A percentile compares a stretch with the other conserved stretches of the same genome.
These are phyloP conservation scores for Lordiphosa mommai DNA, from an alignment of 1,140 invertebrate species.

Conservation along the genomic window DNA sequence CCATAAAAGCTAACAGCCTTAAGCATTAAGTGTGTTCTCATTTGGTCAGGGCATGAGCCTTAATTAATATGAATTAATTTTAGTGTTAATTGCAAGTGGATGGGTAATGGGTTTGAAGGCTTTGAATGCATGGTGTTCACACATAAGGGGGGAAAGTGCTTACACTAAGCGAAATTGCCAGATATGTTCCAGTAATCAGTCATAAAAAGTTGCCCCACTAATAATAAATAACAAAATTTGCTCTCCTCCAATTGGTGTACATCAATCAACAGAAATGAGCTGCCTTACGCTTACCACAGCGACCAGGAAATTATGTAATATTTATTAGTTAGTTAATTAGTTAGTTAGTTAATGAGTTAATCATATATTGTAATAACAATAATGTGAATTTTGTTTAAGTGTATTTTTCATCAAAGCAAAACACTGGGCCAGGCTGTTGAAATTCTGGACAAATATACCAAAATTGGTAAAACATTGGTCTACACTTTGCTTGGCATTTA, in stretches of 20 bases:
- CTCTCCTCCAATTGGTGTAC: not conserved
- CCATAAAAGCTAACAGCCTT: slow-evolving; percentile 62
- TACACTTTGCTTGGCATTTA: too few species aligned
- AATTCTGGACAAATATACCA: too few species aligned
- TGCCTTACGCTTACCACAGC: not conserved
- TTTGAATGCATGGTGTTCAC: slow-evolving; percentile 30
- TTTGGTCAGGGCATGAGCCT: slow-evolving; percentile 50
- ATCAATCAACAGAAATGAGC: slow-evolving; percentile 12
- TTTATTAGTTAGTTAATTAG: slow-evolving; percentile 20
- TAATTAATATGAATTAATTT: slow-evolving; percentile 78
- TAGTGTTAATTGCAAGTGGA: slow-evolving; percentile 74
- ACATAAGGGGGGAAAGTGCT: slow-evolving; percentile 34
- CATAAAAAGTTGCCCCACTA: too few species aligned
- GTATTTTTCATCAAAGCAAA: too few species aligned
- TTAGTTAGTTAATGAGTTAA: slow-evolving; percentile 56
- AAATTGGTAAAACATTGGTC: too few species aligned
- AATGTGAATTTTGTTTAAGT: too few species aligned
- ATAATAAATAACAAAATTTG: not conserved
- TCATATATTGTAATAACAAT: slow-evolving; percentile 21
- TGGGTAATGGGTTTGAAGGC: slow-evolving; percentile 41
- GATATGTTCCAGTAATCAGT: not conserved
- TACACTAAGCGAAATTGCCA: slow-evolving; percentile 42
- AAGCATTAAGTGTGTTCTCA: slow-evolving; percentile 71
- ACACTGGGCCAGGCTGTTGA: too few species aligned
- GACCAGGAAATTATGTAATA: slow-evolving; percentile 22